Evolutionary conservation across 2,113 vertebrate species (phyloP).

Genomic region (Eclectus roratus): DNA sequence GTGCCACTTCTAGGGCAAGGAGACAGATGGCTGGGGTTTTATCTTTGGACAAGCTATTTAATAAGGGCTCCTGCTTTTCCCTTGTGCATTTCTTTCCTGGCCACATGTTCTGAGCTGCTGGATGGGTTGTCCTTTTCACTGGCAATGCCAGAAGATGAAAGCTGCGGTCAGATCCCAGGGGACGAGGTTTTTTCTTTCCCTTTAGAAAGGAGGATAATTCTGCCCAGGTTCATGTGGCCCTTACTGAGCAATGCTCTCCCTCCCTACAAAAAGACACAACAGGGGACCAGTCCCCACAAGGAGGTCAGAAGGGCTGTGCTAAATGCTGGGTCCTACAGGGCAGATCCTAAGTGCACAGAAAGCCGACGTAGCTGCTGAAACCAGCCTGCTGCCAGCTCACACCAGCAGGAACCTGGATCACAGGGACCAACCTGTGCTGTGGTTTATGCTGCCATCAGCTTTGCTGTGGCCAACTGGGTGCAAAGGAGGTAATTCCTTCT

Average conservation of each 20-base stretch:
- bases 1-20: neutral
- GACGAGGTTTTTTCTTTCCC: neutral
- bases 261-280: neutral
- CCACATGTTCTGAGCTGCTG: neutral
- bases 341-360: neutral
- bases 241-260: neutral
- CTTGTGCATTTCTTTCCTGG: constrained; percentile 22
- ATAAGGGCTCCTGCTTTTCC: neutral
- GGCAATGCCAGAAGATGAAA: neutral
- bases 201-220: neutral
- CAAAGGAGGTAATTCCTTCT: neutral
- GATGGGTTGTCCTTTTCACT: neutral
- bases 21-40: constrained; percentile 38
- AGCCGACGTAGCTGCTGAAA: neutral
- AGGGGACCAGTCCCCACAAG: neutral
- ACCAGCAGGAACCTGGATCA: neutral
- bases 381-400: fast-evolving
- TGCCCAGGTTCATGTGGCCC: neutral
- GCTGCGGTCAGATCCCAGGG: neutral
- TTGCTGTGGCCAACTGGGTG: neutral
- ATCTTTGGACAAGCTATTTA: constrained; percentile 55
- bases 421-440: neutral
- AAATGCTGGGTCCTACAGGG: neutral
- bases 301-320: neutral
- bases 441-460: fast-evolving